Evolutionary conservation across 2,797 vertebrate genomes (phyloP).

Genomic region (Ctenochaetus hawaiiensis): DNA sequence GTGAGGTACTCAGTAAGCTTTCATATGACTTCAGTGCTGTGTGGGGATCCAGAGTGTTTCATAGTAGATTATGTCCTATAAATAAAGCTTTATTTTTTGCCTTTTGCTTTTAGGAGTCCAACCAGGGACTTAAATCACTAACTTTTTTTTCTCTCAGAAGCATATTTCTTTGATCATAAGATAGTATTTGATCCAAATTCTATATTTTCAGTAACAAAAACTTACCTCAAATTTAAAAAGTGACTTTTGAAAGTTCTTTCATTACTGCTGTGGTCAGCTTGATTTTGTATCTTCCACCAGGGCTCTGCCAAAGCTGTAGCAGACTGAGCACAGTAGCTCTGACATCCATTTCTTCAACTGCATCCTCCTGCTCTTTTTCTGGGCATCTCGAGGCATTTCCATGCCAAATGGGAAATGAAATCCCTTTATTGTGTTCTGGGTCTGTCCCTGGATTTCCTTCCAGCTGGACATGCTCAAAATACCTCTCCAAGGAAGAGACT

Average conservation of each 20-base stretch:
- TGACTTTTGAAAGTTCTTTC: not conserved
- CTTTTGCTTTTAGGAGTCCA: slow-evolving; percentile 12
- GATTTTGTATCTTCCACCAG: slow-evolving; percentile 2
- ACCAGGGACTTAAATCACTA: not conserved
- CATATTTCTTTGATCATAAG: not conserved
- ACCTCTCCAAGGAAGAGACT: not conserved
- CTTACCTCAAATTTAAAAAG: not conserved
- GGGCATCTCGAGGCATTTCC: slow-evolving; percentile 13
- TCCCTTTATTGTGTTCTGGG: slow-evolving; percentile 12
- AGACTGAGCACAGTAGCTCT: not conserved
- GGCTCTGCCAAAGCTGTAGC: not conserved
- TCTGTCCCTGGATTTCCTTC: slow-evolving; percentile 16
- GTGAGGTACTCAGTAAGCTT: not conserved
- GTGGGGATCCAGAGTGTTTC: slow-evolving; percentile 19
- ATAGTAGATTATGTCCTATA: not conserved
- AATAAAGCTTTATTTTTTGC: slow-evolving; percentile 21
- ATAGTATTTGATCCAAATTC: not conserved
- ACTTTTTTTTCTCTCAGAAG: not conserved
- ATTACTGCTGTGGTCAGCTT: not conserved
- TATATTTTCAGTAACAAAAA: not conserved
- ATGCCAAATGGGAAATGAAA: slow-evolving; percentile 33
- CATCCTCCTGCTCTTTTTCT: slow-evolving; percentile 17
- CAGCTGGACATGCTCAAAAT: slow-evolving; percentile 8
- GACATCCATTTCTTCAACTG: slow-evolving; percentile 10
- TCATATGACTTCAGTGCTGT: not conserved